Evolutionary conservation across 2,113 vertebrate genomes (phyloP), one percentile per base, ranked within the genome.

Genomic region (Ctenomys sociabilis): DNA sequence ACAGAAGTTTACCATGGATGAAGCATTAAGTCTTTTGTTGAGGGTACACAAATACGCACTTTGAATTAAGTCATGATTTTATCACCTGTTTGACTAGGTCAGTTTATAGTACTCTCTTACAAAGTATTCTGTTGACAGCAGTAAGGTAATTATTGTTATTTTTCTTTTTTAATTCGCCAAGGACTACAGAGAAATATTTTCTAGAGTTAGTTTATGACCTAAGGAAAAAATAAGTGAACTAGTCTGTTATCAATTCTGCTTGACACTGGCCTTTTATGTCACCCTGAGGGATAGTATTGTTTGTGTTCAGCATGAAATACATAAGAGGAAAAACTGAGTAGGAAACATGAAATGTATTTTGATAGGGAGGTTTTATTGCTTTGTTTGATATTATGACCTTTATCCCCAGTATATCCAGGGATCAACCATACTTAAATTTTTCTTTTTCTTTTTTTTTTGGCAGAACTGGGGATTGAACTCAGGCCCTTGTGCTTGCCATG

Each of bases 311-410:
- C 59, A 94, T 63, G 78, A 97, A 96, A 88, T 73, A 85, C 78
- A 35, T 94, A 86, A 89, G 37, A 96, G 95, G 64, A 93, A 93
- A 95, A 94, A 94, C 70, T 68, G 61, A 97, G 81, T 88, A 32
- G 81, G 87, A 90, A 96, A 21, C 54, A 85, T 35, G 80, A 66
- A 93, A 94, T 57, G 75, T 82, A 94, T 92, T 97, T 95, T 95
- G 93, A 92, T 75, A 96, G 83, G 52, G 19, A 54, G 49, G n/a
- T 88, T 94, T 98, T 90, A 96, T 95, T 97, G 70, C 96, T 96
- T 95, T 90, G 84, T 93, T 84, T 92, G 89, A 88, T 90, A 96
- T 84, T 78, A 88, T 75, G 85, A 64, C 78, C 90, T 9, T 14
- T n/a, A 78, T 10, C 32, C 63, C 52, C 14, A 57, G 14, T 30